phyloP scores from a whole-genome alignment of 2,113 vertebrate genomes.

The Psophia crepitans region DNA sequence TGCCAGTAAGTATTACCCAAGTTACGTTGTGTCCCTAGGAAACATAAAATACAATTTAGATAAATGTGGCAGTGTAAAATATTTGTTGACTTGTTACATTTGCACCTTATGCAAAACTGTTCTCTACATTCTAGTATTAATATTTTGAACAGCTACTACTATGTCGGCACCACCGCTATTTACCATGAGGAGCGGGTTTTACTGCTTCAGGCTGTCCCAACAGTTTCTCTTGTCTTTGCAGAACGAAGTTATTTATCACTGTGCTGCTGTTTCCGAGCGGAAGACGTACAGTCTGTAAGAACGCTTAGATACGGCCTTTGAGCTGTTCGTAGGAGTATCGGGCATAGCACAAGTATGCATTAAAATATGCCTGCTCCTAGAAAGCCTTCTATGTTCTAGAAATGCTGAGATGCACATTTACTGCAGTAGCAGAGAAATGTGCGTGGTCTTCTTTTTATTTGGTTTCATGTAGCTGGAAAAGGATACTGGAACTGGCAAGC shows the following conservation, averaged over 20 bases:
- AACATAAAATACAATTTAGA: not conserved
- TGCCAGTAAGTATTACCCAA: not conserved
- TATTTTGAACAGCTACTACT: not conserved
- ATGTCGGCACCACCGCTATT: not conserved
- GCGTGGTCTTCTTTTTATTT: not conserved
- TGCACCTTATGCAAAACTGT: not conserved
- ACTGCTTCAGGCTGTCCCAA: not conserved
- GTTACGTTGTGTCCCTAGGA: not conserved
- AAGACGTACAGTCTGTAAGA: not conserved
- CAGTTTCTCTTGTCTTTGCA: not conserved
- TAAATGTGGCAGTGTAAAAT: not conserved
- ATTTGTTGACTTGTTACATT: not conserved
- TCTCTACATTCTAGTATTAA: not conserved
- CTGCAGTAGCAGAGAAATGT: not conserved
- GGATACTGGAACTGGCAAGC: not conserved
- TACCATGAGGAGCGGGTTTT: not conserved
- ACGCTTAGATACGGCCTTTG: not conserved
- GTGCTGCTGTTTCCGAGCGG: not conserved
- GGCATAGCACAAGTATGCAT: not conserved
- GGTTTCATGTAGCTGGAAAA: not conserved
- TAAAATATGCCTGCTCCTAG: not conserved
- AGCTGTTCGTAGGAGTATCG: accelerated
- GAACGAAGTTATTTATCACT: not conserved
- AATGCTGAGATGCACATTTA: not conserved
- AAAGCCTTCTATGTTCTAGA: not conserved